Conservation (phyloP, 2,113 vertebrate genomes). For the Cyrtonyx montezumae region DNA sequence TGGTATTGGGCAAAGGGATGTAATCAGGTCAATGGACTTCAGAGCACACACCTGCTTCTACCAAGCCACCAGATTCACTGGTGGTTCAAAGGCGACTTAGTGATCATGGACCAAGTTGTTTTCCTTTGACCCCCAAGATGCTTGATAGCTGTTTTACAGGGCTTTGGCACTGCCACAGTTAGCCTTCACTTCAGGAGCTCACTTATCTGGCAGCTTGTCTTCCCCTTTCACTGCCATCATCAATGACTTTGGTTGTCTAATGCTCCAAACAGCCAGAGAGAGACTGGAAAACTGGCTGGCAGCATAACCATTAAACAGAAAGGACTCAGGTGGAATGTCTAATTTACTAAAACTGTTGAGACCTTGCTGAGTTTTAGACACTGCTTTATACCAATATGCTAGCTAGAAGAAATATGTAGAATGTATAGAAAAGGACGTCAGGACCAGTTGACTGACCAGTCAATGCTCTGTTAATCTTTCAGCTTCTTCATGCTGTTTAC, state of each 20-base stretch:
- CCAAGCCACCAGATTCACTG: neutral
- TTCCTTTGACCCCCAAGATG: neutral
- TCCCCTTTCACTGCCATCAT: neutral
- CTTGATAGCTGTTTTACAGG: neutral
- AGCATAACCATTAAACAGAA: neutral
- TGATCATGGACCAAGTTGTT: neutral
- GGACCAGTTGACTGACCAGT: neutral
- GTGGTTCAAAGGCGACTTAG: neutral
- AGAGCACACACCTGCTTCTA: neutral
- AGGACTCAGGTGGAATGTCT: neutral
- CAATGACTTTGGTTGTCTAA: neutral
- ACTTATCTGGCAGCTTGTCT: neutral
- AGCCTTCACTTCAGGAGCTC: neutral
- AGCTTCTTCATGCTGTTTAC: neutral
- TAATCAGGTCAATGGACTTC: neutral
- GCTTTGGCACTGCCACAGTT: neutral
- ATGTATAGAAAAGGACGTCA: neutral
- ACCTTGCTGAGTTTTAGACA: neutral
- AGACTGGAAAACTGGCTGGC: neutral
- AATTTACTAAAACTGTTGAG: neutral
- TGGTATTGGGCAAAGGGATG: neutral
- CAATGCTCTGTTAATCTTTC: neutral
- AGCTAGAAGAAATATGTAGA: neutral
- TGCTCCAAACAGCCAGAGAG: neutral
- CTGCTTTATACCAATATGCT: neutral